Evolutionary conservation across 1,140 invertebrate genomes (phyloP).

Genomic region (Varroa destructor): DNA sequence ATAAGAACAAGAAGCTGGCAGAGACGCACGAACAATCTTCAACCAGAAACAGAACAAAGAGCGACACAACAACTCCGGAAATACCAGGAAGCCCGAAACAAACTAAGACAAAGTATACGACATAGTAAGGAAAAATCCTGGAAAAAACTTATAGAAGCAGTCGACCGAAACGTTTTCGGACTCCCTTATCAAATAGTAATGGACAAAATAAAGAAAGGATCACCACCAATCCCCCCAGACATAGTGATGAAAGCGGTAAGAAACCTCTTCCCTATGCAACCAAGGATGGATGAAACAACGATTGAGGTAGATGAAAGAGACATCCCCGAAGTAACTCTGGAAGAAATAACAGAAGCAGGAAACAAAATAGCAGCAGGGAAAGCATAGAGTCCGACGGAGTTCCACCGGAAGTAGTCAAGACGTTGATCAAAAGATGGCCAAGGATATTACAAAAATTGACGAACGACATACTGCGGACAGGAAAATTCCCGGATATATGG

Average conservation of each 20-base stretch:
- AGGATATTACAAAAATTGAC: background rate
- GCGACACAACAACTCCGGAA: background rate
- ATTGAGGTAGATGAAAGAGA: background rate
- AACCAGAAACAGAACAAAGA: background rate
- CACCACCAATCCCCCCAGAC: background rate
- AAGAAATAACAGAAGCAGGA: background rate
- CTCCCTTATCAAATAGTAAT: background rate
- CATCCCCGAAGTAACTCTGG: background rate
- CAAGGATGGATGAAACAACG: background rate
- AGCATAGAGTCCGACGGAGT: background rate
- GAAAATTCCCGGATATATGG: background rate
- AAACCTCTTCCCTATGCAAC: background rate
- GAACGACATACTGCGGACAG: background rate
- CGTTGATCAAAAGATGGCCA: background rate
- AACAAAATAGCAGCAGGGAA: background rate
- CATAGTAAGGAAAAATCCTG: background rate
- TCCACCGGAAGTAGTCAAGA: background rate
- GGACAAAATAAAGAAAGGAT: background rate
- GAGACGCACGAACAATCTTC: background rate
- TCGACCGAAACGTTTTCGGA: background rate
- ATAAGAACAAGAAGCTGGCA: background rate
- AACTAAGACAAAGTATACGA: background rate
- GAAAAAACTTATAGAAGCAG: background rate
- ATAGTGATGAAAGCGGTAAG: background rate
- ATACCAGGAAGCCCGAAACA: background rate